Evolutionary conservation across 2,797 vertebrate genomes (phyloP), one percentile per base, ranked within the genome.

Genomic region (Todus mexicanus): DNA sequence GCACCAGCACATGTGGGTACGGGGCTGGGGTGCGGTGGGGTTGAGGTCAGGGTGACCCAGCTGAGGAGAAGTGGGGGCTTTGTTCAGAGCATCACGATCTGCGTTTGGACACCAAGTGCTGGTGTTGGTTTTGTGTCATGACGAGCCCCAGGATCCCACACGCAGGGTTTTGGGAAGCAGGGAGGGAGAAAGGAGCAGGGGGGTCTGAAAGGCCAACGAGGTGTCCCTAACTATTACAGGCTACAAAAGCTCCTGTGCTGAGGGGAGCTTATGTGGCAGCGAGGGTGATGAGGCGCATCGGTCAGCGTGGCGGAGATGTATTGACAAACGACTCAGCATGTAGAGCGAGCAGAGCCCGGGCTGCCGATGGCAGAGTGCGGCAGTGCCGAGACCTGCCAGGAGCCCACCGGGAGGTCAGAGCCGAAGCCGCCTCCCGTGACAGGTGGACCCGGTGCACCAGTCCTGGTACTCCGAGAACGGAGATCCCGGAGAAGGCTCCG

Each of bases 1-100:
- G 8, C 31, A 6, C 25, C 21, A 11, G 73, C 64, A 31, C 13
- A 4, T 2, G 0, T 0, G 3, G 51, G 9, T 19, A 3, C 0
- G 9, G 40, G 40, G 33, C 4, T 15, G 27, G 15, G 4, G 33
- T 4, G 54, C 0, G 3, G 35, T 10, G 42, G 42, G 5, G 42
- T 11, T 31, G 4, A 23, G 23, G 33, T 5, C 10, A 20, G 20
- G 21, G 51, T 27, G 42, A 12, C 40, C 31, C 23, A 1, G 2
- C 4, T 4, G 15, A 12, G 10, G 37, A 29, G 17, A 33, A 15
- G 17, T 5, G 53, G 37, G 27, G n/a, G 29, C 38, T 77, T 40
- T 10, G 54, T 43, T 38, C 31, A 11, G 70, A 60, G 54, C 7
- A 3, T 1, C 9, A 3, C 2, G 12, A 27, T 10, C 60, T 35